phyloP scores from a whole-genome alignment of 2,797 vertebrate species.

The Gypaetus barbatus region DNA sequence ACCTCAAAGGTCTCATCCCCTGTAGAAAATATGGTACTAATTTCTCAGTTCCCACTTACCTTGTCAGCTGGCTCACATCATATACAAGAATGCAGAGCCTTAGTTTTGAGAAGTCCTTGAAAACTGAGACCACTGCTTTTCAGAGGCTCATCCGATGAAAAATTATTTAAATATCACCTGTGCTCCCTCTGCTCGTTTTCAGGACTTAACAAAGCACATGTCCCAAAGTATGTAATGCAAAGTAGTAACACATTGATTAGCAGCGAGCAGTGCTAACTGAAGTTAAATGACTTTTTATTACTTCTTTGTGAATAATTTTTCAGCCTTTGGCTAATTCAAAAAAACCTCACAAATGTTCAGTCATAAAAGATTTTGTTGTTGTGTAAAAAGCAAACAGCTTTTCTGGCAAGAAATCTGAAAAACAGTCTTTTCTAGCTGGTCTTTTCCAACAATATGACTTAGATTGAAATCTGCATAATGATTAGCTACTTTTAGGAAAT shows the following conservation, averaged over 20 bases:
- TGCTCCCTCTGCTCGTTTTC: not conserved
- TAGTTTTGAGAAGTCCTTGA: not conserved
- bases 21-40: not conserved
- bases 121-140: not conserved
- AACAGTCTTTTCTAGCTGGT: not conserved
- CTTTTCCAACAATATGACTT: not conserved
- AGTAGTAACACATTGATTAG: not conserved
- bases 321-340: constrained; percentile 3
- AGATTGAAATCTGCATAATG: not conserved
- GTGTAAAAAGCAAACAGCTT: not conserved
- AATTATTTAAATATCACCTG: not conserved
- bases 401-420: constrained; percentile 30
- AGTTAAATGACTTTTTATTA: not conserved
- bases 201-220: not conserved
- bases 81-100: not conserved
- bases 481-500: constrained; percentile 44
- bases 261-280: not conserved
- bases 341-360: not conserved
- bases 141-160: not conserved
- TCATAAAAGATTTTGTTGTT: not conserved
- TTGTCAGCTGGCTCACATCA: not conserved
- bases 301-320: not conserved
- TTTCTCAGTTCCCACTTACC: not conserved
- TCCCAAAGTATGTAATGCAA: not conserved
- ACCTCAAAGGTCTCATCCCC: not conserved